These are phyloP conservation scores for Portunus trituberculatus DNA, from an alignment of 1,140 invertebrate genomes.

Conservation along the genomic window DNA sequence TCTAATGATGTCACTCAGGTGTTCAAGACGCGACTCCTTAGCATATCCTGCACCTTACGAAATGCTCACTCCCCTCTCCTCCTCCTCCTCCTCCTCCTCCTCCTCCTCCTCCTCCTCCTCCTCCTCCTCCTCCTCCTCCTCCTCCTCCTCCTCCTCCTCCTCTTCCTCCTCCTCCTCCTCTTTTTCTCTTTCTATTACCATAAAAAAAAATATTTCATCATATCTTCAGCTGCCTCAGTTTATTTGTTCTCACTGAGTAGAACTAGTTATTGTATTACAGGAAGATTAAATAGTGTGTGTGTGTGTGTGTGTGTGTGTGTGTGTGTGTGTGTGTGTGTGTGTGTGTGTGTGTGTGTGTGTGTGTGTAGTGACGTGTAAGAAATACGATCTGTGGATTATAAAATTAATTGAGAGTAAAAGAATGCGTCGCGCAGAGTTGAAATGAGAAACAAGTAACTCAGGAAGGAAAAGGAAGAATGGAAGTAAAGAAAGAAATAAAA, in stretches of 20 bases:
- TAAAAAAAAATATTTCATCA: no score
- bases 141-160: conserved; percentile 1
- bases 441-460: no score
- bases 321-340: neutral
- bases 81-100: conserved; percentile 1
- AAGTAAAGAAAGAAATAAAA: neutral
- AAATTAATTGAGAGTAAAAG: no score
- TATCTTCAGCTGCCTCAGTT: no score
- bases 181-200: neutral
- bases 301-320: neutral
- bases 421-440: no score
- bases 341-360: conserved; percentile 55
- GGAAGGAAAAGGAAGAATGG: neutral
- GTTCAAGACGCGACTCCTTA: no score
- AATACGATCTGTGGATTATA: neutral
- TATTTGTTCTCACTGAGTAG: no score
- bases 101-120: conserved; percentile 24
- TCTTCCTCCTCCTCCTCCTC: conserved; percentile 39
- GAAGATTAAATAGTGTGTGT: neutral
- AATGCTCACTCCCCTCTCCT: neutral
- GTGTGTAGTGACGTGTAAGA: neutral
- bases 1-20: no score
- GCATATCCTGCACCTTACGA: no score
- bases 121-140: conserved; percentile 2
- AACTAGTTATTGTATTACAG: no score